Conservation (phyloP, 2,797 vertebrate species). For the Chelidonichthys spinosus region DNA sequence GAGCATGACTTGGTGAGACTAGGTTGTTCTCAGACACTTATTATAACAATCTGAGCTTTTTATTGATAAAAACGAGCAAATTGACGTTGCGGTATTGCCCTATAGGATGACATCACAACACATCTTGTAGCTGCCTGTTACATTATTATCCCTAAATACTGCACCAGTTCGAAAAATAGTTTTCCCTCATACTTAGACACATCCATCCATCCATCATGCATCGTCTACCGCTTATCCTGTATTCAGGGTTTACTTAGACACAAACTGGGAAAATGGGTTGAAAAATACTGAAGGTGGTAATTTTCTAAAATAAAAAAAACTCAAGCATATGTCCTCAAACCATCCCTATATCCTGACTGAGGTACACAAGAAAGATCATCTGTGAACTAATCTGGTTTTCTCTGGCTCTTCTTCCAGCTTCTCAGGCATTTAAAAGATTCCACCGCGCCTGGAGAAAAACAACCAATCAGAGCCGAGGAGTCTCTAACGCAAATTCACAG, state of each 20-base stretch:
- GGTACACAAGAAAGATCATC: not conserved
- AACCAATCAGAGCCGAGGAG: constrained; percentile 1
- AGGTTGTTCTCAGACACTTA: not conserved
- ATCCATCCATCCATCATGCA: no score
- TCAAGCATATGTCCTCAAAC: not conserved
- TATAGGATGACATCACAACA: no score
- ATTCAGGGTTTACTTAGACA: not conserved
- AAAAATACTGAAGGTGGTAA: not conserved
- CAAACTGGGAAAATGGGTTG: not conserved
- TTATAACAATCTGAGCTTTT: not conserved
- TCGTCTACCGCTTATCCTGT: no score
- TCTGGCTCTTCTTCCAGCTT: not conserved
- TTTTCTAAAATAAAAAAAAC: not conserved
- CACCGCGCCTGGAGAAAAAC: not conserved
- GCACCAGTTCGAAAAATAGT: no score
- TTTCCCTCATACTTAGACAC: no score
- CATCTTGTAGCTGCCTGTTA: no score
- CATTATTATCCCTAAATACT: no score
- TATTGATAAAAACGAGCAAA: not conserved
- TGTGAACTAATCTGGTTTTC: not conserved
- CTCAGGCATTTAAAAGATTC: not conserved
- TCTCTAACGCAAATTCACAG: not conserved
- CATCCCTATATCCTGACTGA: not conserved
- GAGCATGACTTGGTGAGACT: not conserved
- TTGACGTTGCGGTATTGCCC: no score